Evolutionary conservation across 2,888 invertebrate genomes (phyloP), one percentile per base, ranked within the genome.

Genomic region (Drosophila villosipedis): DNA sequence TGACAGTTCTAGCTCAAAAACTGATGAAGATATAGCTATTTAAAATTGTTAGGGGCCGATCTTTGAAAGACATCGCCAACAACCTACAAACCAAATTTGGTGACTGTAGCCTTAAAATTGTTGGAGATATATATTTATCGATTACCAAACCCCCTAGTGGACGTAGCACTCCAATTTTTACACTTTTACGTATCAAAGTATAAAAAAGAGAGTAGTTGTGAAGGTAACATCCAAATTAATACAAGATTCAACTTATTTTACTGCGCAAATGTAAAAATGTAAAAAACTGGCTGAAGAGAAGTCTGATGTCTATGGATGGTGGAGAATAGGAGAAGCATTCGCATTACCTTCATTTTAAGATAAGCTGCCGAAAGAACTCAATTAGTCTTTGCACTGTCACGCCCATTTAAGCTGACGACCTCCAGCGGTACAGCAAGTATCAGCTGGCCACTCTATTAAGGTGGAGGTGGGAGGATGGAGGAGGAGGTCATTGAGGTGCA

Each of bases 361-460:
- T 79, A 77, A 82, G 74, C 71, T 84, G 68, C 62, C 70, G 75
- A 81, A 84, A 84, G 87, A 84, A 84, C 84, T 84, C 85, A 84
- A 87, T 87, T 84, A 87, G 73, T 83, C 76, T 64, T 62, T 58
- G 54, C 65, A 33, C 55, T 53, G 73, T 69, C 69, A 78, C 75
- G 54, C 71, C 78, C 59, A 49, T 61, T 71, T 53, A 50, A 35
- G 52, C 33, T 55, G 49, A 53, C 25, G 16, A 10, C 16, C 47
- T 43, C 47, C 31, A 19, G n/a, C 30, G 25, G 22, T 22, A 28
- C 28, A 39, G 39, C 57, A 41, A 39, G 39, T 39, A 67, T 61
- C 69, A 60, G 39, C 61, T 49, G 63, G 63, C 65, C 55, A 50
- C 62, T 63, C 9, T 43, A 25, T 57, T 25, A 33, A 16, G 47